Evolutionary conservation across 2,888 invertebrate genomes (phyloP).

Genomic region (Conistra vaccinii): DNA sequence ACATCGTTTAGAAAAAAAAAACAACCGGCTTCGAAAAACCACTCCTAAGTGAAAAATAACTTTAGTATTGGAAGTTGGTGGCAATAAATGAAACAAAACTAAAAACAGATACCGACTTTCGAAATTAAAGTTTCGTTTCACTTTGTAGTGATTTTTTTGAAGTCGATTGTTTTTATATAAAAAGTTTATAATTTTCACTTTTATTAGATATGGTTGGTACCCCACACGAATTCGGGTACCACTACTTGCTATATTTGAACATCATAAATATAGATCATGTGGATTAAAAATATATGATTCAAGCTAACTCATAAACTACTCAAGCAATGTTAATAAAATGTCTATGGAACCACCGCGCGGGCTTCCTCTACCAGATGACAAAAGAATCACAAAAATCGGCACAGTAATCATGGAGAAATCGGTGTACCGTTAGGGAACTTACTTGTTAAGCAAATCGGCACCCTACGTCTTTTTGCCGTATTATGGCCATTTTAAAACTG

Average conservation of each 20-base stretch:
- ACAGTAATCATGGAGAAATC: not conserved
- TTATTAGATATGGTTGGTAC: not conserved
- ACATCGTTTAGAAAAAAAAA: not conserved
- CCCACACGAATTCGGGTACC: not conserved
- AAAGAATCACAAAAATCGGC: not conserved
- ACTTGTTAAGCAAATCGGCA: not conserved
- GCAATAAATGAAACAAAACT: not conserved
- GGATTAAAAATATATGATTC: not conserved
- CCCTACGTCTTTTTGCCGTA: not conserved
- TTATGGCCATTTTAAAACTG: not conserved
- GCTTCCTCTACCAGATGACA: not conserved
- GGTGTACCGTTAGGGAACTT: not conserved
- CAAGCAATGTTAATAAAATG: not conserved
- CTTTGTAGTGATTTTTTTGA: not conserved
- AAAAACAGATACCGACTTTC: not conserved
- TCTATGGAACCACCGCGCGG: not conserved
- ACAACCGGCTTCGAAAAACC: not conserved
- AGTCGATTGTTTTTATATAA: not conserved
- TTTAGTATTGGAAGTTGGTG: not conserved
- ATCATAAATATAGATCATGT: not conserved
- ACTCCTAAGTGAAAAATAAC: not conserved
- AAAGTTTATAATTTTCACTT: not conserved
- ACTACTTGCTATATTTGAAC: not conserved
- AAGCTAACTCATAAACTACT: constrained; percentile 1
- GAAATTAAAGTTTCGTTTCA: not conserved